Conservation (phyloP, 2,797 vertebrate genomes). For the Spea hammondii region DNA sequence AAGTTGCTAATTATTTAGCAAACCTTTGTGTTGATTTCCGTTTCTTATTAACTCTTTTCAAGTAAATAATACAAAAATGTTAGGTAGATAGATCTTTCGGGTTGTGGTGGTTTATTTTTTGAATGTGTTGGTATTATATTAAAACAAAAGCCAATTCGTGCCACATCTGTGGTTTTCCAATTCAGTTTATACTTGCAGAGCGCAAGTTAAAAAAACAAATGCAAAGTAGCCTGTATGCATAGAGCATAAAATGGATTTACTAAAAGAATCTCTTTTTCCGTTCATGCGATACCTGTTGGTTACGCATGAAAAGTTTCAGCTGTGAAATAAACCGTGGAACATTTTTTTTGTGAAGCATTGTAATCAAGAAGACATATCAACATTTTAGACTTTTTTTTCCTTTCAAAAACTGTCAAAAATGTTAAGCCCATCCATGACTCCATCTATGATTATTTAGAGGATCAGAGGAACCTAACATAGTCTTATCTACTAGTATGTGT, state of each 20-base stretch:
- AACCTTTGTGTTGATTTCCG: no score
- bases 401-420: background rate
- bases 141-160: no score
- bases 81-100: no score
- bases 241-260: background rate
- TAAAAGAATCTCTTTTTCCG: background rate
- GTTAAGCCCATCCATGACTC: background rate
- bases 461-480: background rate
- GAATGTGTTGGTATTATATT: no score
- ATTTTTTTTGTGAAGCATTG: background rate
- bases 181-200: background rate
- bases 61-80: no score
- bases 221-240: conserved; percentile 9
- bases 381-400: background rate
- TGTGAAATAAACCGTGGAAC: conserved; percentile 6
- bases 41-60: no score
- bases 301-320: conserved; percentile 7
- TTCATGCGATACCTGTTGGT: background rate
- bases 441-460: background rate
- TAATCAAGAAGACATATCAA: background rate
- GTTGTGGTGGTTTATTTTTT: no score
- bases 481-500: no score
- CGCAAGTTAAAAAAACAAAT: conserved; percentile 5
- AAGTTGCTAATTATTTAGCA: no score
- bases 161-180: no score